Conservation (phyloP, 2,113 vertebrate species). For the Rostratula benghalensis region DNA sequence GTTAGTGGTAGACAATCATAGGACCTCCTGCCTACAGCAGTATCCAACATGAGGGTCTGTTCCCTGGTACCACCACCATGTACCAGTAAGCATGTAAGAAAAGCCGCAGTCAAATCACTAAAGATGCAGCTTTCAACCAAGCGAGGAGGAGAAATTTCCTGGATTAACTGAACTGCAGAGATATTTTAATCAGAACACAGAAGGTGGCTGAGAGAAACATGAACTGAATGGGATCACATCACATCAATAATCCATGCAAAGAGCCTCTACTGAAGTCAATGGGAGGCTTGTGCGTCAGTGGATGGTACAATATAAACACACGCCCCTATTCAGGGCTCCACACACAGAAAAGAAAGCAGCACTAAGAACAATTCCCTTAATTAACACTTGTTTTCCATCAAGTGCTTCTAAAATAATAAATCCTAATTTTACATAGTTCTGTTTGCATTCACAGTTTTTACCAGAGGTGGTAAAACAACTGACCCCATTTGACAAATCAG, state of each 20-base stretch:
- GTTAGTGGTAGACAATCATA: neutral
- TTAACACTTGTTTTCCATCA: slow-evolving; percentile 3
- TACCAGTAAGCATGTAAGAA: neutral
- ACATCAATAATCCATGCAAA: slow-evolving; percentile 40
- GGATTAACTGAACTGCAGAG: neutral
- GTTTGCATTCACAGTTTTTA: slow-evolving; percentile 29
- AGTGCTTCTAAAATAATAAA: slow-evolving; percentile 29
- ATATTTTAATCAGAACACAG: slow-evolving; percentile 47
- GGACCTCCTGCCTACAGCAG: neutral
- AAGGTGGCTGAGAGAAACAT: slow-evolving; percentile 28
- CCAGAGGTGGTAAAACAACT: slow-evolving; percentile 8
- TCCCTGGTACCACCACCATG: neutral
- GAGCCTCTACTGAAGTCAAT: slow-evolving; percentile 36
- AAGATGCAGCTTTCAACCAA: neutral
- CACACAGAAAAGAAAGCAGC: neutral
- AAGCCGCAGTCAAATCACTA: neutral
- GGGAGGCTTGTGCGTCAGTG: slow-evolving; percentile 13
- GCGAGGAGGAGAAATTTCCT: neutral
- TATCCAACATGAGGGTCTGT: fast-evolving
- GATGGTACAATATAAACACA: neutral
- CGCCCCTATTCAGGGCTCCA: neutral
- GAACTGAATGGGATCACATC: slow-evolving; percentile 48
- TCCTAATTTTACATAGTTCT: neutral
- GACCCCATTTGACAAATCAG: slow-evolving; percentile 43
- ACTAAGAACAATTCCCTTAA: slow-evolving; percentile 12